These are phyloP conservation scores for Macrosteles quadrilineatus DNA, from an alignment of 1,140 invertebrate species.

Conservation along the genomic window DNA sequence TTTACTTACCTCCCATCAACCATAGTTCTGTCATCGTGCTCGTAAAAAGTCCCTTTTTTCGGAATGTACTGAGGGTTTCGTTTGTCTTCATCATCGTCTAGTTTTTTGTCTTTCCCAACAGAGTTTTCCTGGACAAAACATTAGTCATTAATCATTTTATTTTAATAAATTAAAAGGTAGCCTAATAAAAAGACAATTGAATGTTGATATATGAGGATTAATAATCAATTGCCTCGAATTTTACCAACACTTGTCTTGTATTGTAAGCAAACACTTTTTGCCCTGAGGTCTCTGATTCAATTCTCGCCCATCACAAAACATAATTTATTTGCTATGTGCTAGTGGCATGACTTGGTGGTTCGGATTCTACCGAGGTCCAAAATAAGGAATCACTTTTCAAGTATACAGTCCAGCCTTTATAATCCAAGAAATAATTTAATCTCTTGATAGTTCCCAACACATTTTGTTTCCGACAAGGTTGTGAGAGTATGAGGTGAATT, in stretches of 20 bases:
- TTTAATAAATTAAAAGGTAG: conserved; percentile 3
- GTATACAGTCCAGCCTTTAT: too few species aligned
- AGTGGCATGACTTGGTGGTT: too few species aligned
- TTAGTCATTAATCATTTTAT: too few species aligned
- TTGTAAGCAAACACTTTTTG: background rate
- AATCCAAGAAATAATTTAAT: too few species aligned
- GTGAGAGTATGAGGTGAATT: too few species aligned
- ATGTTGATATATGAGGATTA: background rate
- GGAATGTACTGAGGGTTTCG: conserved; percentile 97
- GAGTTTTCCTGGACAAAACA: conserved; percentile 26
- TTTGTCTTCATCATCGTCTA: conserved; percentile 92
- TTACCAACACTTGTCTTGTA: background rate
- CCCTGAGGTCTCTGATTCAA: too few species aligned
- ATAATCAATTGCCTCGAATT: background rate
- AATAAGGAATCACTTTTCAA: too few species aligned
- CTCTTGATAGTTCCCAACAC: too few species aligned
- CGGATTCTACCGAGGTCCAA: too few species aligned
- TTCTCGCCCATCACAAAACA: too few species aligned
- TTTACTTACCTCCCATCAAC: conserved; percentile 51
- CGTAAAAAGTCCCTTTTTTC: conserved; percentile 93
- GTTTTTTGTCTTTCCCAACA: conserved; percentile 56
- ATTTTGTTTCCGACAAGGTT: too few species aligned
- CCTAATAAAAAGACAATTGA: background rate
- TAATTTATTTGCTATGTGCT: too few species aligned
- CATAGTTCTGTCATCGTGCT: conserved; percentile 90